These are phyloP conservation scores for Echiichthys vipera DNA, from an alignment of 2,797 vertebrate genomes.

Conservation along the genomic window DNA sequence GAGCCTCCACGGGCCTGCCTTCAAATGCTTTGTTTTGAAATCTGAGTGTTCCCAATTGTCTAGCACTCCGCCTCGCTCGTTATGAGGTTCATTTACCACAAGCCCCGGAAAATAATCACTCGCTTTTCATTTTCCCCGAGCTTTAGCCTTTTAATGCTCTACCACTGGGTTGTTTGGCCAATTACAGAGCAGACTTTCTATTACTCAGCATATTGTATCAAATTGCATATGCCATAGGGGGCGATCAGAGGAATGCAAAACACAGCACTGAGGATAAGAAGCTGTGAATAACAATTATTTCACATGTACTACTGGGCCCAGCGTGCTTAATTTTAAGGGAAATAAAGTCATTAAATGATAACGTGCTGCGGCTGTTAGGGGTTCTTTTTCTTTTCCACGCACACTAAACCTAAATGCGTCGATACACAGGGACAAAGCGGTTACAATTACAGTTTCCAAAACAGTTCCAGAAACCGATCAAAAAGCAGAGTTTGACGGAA, in stretches of 20 bases:
- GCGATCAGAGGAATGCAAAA: conserved; percentile 63
- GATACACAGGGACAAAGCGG: conserved; percentile 23
- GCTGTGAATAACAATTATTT: conserved; percentile 58
- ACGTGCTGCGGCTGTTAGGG: conserved; percentile 2
- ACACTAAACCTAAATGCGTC: too few relatives aligned
- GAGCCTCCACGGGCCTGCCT: conserved; percentile 12
- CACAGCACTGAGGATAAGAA: conserved; percentile 40
- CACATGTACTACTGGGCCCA: conserved; percentile 14
- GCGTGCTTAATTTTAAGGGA: neutral
- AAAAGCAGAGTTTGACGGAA: conserved; percentile 40
- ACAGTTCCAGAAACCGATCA: conserved; percentile 36
- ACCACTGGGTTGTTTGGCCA: conserved; percentile 82
- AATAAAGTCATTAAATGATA: conserved; percentile 64
- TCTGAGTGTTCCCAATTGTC: conserved; percentile 53
- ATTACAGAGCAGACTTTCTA: conserved; percentile 88
- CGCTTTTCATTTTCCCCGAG: conserved; percentile 71
- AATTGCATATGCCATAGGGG: conserved; percentile 89
- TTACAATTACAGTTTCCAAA: conserved; percentile 43
- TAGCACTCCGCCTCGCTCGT: conserved; percentile 61
- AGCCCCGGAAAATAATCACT: conserved; percentile 72
- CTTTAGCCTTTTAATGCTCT: conserved; percentile 59
- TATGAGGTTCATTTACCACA: conserved; percentile 76
- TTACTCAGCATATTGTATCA: conserved; percentile 90
- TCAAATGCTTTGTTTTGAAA: conserved; percentile 52
- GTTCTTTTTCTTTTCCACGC: neutral